A percentile compares a stretch with the other conserved stretches of the same genome.
phyloP scores from a whole-genome alignment of 2,797 vertebrate genomes.

The Peromyscus attwateri region DNA sequence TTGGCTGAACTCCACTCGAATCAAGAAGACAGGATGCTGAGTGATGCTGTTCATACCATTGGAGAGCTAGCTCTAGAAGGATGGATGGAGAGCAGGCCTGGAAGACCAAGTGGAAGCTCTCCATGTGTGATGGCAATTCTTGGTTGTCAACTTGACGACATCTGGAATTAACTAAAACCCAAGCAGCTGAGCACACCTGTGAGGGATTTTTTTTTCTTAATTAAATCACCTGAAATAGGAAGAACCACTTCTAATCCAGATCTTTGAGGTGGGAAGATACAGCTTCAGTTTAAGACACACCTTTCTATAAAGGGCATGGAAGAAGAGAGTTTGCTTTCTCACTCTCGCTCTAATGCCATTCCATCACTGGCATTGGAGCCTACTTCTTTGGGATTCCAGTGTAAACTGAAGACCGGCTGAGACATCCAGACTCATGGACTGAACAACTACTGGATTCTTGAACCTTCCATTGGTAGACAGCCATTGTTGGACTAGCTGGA shows the following conservation, averaged over 20 bases:
- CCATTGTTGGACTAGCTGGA: neutral
- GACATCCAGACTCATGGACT: neutral
- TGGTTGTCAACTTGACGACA: neutral
- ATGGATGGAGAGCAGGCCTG: neutral
- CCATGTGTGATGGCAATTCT: neutral
- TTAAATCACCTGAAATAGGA: neutral
- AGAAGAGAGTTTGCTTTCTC: neutral
- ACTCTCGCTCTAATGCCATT: neutral
- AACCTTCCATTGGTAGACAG: neutral
- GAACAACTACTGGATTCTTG: neutral
- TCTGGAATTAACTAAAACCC: neutral
- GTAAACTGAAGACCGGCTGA: neutral
- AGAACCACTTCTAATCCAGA: neutral
- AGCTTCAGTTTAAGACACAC: neutral
- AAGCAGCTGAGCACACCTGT: neutral
- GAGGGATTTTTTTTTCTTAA: neutral
- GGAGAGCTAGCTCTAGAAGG: neutral
- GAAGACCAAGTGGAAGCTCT: neutral
- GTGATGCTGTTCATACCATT: fast-evolving
- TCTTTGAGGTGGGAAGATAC: neutral
- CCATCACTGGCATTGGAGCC: neutral
- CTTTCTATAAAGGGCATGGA: neutral
- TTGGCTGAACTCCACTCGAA: neutral
- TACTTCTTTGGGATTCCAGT: neutral
- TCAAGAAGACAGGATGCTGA: neutral